Evolutionary conservation across 2,888 invertebrate genomes (phyloP).

Genomic region (Shargacucullia verbasci): DNA sequence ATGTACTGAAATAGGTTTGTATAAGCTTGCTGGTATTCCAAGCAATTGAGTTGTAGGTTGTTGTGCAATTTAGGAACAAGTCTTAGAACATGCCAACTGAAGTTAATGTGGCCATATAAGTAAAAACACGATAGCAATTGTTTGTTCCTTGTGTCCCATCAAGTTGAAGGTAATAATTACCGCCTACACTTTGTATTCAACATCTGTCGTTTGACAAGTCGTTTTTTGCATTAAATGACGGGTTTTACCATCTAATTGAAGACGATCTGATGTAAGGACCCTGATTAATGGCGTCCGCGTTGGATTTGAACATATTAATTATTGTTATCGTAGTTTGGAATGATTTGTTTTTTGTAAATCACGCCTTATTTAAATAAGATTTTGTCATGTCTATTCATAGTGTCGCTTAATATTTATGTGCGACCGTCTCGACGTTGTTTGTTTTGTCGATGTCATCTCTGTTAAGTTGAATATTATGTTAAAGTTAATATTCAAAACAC

Average conservation of each 20-base stretch:
- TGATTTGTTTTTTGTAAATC: slow-evolving; percentile 43
- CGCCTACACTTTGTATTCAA: slow-evolving; percentile 57
- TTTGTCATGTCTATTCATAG: slow-evolving; percentile 52
- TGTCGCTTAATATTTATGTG: slow-evolving; percentile 25
- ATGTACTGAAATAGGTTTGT: slow-evolving; percentile 62
- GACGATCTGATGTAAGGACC: slow-evolving; percentile 36
- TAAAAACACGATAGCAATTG: slow-evolving; percentile 45
- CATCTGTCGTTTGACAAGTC: slow-evolving; percentile 44
- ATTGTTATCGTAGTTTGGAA: slow-evolving; percentile 21
- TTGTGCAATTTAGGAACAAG: slow-evolving; percentile 39
- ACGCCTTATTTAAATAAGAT: slow-evolving; percentile 41
- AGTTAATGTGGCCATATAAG: slow-evolving; percentile 46
- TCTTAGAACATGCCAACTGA: slow-evolving; percentile 28
- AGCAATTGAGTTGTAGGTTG: slow-evolving; percentile 43
- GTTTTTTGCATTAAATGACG: slow-evolving; percentile 40
- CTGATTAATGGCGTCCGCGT: slow-evolving; percentile 43
- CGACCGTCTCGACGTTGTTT: slow-evolving; percentile 21
- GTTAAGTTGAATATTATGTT: slow-evolving; percentile 29
- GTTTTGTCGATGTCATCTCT: slow-evolving; percentile 27
- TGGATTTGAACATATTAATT: slow-evolving; percentile 46
- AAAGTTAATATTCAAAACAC: slow-evolving; percentile 21
- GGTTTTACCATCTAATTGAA: slow-evolving; percentile 52
- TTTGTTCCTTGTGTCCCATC: slow-evolving; percentile 36
- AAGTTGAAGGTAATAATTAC: slow-evolving; percentile 67
- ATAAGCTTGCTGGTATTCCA: slow-evolving; percentile 41